Evolutionary conservation across 2,797 vertebrate species (phyloP), one percentile per base, ranked within the genome.

Genomic region (Takifugu rubripes): DNA sequence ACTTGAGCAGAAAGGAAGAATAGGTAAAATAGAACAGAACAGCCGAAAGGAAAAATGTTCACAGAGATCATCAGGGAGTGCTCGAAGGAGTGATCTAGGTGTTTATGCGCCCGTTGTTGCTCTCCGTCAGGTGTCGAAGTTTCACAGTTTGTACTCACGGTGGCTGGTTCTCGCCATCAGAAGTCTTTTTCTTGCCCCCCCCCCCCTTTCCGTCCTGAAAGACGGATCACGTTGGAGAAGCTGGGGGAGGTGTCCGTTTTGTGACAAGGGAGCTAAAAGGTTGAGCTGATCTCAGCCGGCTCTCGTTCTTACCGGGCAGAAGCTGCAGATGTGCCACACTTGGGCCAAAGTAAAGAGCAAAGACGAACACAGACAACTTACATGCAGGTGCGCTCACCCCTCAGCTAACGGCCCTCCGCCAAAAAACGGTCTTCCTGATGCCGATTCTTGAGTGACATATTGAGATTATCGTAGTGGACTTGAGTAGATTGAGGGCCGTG

Each of bases 301-400:
- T 68, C 71, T 64, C 46, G 3, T 27, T 70, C 63, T 60, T 50
- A 54, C 49, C 5, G 26, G 66, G 73, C 59, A 64, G 68, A 50
- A 61, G 69, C 72, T 40, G 61, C 56, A 49, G 61, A 64, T 64
- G 29, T 63, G 55, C 49, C 67, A 68, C 56, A 55, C 54, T 77
- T 67, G 70, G 64, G 46, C 68, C 52, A 27, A 8, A 21, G 21
- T 25, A 45, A 46, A n/a, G 17, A n/a, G 16, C 44, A 21, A n/a
- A 46, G 16, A 46, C n/a, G 17, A n/a, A 67, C 52, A 83, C 65
- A 21, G 62, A 83, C 75, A 21, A 76, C 60, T 53, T 14, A 70
- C 82, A 78, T 84, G 85, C 82, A 80, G 76, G 62, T 61, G 71
- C 52, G 47, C 78, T 77, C 73, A 83, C 86, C 78, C 75, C 70